A percentile compares a stretch with the other conserved stretches of the same genome.
phyloP scores from a whole-genome alignment of 2,113 vertebrate genomes.

The Hydropotes inermis region DNA sequence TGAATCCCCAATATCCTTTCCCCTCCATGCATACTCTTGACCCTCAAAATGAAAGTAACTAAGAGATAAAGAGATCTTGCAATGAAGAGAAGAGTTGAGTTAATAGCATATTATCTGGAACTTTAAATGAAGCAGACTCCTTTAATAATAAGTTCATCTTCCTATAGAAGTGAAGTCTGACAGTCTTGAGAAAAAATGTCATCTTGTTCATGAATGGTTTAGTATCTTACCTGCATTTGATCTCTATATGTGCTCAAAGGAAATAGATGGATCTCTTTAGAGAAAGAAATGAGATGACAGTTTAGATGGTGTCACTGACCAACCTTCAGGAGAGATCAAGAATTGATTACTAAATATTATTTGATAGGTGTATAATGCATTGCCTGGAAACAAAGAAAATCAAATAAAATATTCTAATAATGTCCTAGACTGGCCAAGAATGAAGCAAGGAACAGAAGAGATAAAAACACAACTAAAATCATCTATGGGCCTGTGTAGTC shows the following conservation, averaged over 20 bases:
- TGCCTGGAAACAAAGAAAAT: constrained; percentile 52
- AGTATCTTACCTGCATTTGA: constrained; percentile 72
- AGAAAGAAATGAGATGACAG: constrained; percentile 77
- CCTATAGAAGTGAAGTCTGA: constrained; percentile 46
- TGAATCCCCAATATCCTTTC: neutral
- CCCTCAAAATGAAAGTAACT: neutral
- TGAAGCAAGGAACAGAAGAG: constrained; percentile 39
- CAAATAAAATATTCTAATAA: constrained; percentile 66
- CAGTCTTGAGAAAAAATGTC: constrained; percentile 49
- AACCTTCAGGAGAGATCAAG: constrained; percentile 79
- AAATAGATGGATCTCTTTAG: constrained; percentile 74
- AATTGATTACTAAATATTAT: constrained; percentile 77
- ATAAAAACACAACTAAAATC: constrained; percentile 49
- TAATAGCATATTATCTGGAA: constrained; percentile 39
- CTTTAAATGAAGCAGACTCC: constrained; percentile 5
- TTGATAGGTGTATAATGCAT: constrained; percentile 74
- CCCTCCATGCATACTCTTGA: neutral
- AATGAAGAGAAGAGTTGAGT: neutral
- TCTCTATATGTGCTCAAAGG: constrained; percentile 67
- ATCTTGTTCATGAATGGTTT: constrained; percentile 60
- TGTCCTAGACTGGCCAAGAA: constrained; percentile 32
- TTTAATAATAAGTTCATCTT: constrained; percentile 51
- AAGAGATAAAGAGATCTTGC: neutral
- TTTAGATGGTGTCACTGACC: constrained; percentile 77
- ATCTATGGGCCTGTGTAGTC: constrained; percentile 33